Evolutionary conservation across 2,888 invertebrate genomes (phyloP), one percentile per base, ranked within the genome.

Genomic region (Cataglyphis cursor): DNA sequence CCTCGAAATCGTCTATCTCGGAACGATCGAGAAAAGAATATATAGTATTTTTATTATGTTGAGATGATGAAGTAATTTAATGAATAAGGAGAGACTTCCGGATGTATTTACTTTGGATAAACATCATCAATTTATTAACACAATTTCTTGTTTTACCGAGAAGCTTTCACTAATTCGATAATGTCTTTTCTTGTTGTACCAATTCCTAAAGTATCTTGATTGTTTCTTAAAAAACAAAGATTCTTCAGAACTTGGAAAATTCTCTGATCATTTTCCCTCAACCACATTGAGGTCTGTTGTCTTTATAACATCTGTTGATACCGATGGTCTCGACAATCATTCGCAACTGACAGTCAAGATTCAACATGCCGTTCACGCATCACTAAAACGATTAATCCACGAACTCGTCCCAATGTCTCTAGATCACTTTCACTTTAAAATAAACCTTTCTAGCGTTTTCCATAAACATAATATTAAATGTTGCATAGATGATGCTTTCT

Each of bases 401-500:
- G 24, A 51, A 64, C 9, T 21, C 28, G 18, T 66, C 41, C n/a
- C n/a, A 28, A n/a, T 74, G 28, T 24, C 12, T 38, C 24, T 38
- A 41, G 41, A 59, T 59, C 41, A 62, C 62, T 41, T 48, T 51
- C 51, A 51, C n/a, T 51, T 51, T 6, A 48, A 8, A 18, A 18
- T 48, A 48, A 18, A 48, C 8, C 48, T 48, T 48, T 2, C 8
- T 66, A 76, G 54, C 59, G 57, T 59, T 73, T 24, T 73, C 1
- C 6, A 41, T 66, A 41, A 41, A 48, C 51, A 12, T 82, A 41
- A 57, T 65, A 65, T 70, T 85, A 75, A 80, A 83, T 87, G 82
- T 85, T 88, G 88, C 88, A 88, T 88, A n/a, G n/a, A 87, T n/a
- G 2, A 51, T 68, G 78, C 85, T 88, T 88, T 85, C 15, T 61